These are phyloP conservation scores for Enteromius argenteus DNA, from an alignment of 2,797 vertebrate species.

Conservation along the genomic window DNA sequence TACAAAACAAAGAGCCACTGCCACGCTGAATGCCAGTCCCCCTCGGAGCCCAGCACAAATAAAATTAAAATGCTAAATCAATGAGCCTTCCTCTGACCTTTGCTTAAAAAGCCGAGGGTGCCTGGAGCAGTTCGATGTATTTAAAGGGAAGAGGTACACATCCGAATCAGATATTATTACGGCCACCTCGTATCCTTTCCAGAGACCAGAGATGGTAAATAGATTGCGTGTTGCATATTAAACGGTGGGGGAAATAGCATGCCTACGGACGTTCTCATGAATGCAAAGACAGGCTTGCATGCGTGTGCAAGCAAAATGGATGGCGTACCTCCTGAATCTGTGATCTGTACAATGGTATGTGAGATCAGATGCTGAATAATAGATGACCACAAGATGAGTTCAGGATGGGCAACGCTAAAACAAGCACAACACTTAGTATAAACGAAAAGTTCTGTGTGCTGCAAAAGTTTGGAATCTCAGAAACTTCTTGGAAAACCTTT, in stretches of 20 bases:
- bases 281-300: constrained; percentile 15
- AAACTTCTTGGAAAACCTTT: neutral
- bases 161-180: constrained; percentile 68
- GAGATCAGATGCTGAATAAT: constrained; percentile 47
- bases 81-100: constrained; percentile 72
- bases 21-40: constrained; percentile 69
- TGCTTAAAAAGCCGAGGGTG: constrained; percentile 67
- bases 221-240: constrained; percentile 64
- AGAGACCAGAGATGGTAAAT: constrained; percentile 61
- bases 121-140: constrained; percentile 66
- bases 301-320: neutral
- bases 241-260: constrained; percentile 44
- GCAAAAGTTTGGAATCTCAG: neutral
- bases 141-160: constrained; percentile 67
- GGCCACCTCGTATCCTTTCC: constrained; percentile 58
- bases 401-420: neutral
- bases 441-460: neutral
- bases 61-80: constrained; percentile 74
- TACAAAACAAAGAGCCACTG: constrained; percentile 65
- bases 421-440: constrained; percentile 1
- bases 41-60: constrained; percentile 69
- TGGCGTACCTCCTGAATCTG: constrained; percentile 22
- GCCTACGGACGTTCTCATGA: constrained; percentile 47
- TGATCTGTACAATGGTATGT: constrained; percentile 17
- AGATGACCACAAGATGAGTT: constrained; percentile 26